Evolutionary conservation across 1,140 invertebrate species (phyloP), one percentile per base, ranked within the genome.

Genomic region (Lepidurus arcticus): DNA sequence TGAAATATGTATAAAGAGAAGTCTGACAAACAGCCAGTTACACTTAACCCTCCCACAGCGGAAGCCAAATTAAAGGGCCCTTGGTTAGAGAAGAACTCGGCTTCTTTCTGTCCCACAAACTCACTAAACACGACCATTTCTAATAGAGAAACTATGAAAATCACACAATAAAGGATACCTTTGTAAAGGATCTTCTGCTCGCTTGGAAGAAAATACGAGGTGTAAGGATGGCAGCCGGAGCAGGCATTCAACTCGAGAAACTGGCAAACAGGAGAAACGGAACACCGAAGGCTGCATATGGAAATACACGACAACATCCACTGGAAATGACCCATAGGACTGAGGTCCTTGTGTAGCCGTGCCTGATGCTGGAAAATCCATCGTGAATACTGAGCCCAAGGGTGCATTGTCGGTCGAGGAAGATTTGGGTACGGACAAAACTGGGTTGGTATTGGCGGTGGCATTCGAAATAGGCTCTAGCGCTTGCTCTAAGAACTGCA

Each of bases 1-100:
- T 99, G 96, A 86, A 98, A 98, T 80, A 99, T 96, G 85, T 97
- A 97, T 1, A 99, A 91, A 1, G 96, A 98, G 85, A 99, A 99
- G 85, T 98, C 95, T 0, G 95, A 94, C 76, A 99, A 86, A 82
- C 94, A 97, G 5, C 94, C 95, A 0, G 96, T 98, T 0, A 98
- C 94, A 84, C 94, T 97, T 0, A 96, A 85, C 6, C 95, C 95
- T 47, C 94, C 95, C 79, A 92, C 91, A 0, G 91, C 91, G 6
- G 91, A 89, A 7, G 89, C 88, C 73, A 80, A 74, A 16, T 74
- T 44, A 9, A 75, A 21, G 11, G 78, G 73, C 34, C 65, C 79
- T 74, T 76, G 80, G 74, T 26, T 76, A 73, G 7, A 47, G 13
- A 65, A 65, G 79, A 75, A 79, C 8, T 82, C 80, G 13, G 79